Base-by-base conservation (phyloP, 2,797 vertebrate genomes). In the Cryptoblepharus egeriae region DNA sequence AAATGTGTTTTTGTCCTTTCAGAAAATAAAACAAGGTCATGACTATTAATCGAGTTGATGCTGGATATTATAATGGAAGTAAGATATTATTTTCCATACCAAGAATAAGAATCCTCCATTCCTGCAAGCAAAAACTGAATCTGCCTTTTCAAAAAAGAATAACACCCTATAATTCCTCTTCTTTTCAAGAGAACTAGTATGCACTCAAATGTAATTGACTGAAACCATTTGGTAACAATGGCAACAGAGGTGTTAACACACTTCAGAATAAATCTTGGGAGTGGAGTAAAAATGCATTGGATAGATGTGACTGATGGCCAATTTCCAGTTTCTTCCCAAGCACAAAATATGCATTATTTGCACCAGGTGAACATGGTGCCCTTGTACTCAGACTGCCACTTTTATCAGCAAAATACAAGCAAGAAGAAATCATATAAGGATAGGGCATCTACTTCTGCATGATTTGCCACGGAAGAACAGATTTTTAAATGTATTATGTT, bases 51-150 rank as follows among this genome's bases (percentile, higher is more conserved):
- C 37, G n/a, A 9, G 32, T 22, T 67, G 26, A 68, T 68, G 24
- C 69, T 15, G 28, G 64, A 9, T 60, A 57, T 39, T 81, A 55
- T 63, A 2, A 30, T 74, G 35, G 32, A 81, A 52, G 32, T 42
- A n/a, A n/a, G n/a, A n/a, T n/a, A 16, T 39, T 81, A 57, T 81
- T 67, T 81, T 81, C 20, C 28, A 81, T 35, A 30, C 37, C 64
- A 82, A 20, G 24, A 60, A 75, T 9, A 75, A 75, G 37, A 49
- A 75, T 32, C 5, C 37, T 69, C 35, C 22, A 24, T 26, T n/a
- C 55, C 22, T 76, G n/a, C 72, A 68, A 68, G 13, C 18, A 26
- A 32, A 45, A 67, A 75, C 6, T 57, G 12, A 30, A 68, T 58
- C n/a, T 75, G 45, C 24, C 24, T 72, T 80, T n/a, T n/a, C n/a